These are phyloP conservation scores for Idris sp. DNA, from an alignment of 1,140 invertebrate species.

Conservation along the genomic window DNA sequence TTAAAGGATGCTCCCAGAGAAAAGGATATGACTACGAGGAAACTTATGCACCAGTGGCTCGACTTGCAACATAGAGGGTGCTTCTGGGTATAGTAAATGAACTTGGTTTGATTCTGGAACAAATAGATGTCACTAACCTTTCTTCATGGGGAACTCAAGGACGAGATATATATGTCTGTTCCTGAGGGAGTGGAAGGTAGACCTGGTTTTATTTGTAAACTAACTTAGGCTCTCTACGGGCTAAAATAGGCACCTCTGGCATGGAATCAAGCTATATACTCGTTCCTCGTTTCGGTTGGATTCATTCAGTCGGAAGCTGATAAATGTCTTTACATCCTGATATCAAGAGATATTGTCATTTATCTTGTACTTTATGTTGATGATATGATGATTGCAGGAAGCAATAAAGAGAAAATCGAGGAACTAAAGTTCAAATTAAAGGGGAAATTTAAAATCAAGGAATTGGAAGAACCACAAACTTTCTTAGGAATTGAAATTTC, in stretches of 20 bases:
- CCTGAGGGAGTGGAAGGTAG: conserved; percentile 46
- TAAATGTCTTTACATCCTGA: conserved; percentile 30
- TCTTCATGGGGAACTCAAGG: conserved; percentile 58
- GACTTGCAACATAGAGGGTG: conserved; percentile 67
- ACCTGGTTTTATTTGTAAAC: conserved; percentile 32
- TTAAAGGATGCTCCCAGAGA: conserved; percentile 61
- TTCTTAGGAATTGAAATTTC: conserved; percentile 41
- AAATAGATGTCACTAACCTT: conserved; percentile 40
- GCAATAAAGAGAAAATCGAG: conserved; percentile 20
- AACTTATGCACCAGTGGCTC: conserved; percentile 64
- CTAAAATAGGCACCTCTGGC: conserved; percentile 67
- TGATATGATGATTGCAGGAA: conserved; percentile 41
- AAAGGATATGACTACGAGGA: conserved; percentile 37
- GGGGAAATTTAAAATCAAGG: conserved; percentile 34
- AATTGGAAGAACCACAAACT: conserved; percentile 24
- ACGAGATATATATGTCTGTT: conserved; percentile 74
- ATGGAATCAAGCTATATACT: conserved; percentile 62
- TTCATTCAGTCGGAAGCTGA: conserved; percentile 50
- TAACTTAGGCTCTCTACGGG: conserved; percentile 67
- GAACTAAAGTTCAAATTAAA: conserved; percentile 13
- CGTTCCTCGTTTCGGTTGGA: conserved; percentile 27
- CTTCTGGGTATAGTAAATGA: conserved; percentile 39
- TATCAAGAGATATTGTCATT: conserved; percentile 1
- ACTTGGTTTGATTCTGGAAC: conserved; percentile 2
- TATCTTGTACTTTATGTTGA: conserved; percentile 45